Evolutionary conservation across 2,113 vertebrate species (phyloP), one percentile per base, ranked within the genome.

Genomic region (Gymnocephalus cernua): DNA sequence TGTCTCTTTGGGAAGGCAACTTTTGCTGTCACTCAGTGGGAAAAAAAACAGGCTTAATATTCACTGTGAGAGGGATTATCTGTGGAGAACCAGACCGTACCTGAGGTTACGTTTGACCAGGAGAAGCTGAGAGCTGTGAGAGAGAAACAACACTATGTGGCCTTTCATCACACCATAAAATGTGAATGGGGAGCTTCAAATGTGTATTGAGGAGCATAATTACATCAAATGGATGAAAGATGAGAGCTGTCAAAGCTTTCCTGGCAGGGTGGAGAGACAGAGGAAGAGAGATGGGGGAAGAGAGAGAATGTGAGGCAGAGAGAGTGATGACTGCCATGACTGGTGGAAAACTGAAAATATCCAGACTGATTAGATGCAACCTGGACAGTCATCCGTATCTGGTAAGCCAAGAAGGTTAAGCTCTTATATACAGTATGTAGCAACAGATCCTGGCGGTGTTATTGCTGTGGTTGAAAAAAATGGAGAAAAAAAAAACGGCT

Each of bases 221-320:
- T 64, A 71, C 83, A 90, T 90, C 82, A 90, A 71, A 77, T 35
- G 77, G 85, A 80, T 75, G 85, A 85, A 86, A 86, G 70, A 89
- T 65, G 85, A 88, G 87, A 81, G 83, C 85, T 79, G 87, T 89
- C 86, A 81, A 85, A 68, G 79, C 78, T 79, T 86, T 90, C 73
- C 87, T 79, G 91, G 85, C 79, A 80, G 87, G 72, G 59, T 78
- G 79, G 74, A 57, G 76, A 82, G 82, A 80, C 21, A 4, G 74
- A 71, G 78, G 61, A 35, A 64, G 72, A 77, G 66, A 67, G 57
- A 23, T 9, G 53, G 68, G 25, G 48, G 29, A 8, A 61, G 59
- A 77, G 76, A 58, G 21, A n/a, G 59, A 62, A 57, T 1, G 2
- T 13, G 75, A 73, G 61, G 23, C 18, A 77, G 62, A 66, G 58